Percentiles rank a stretch among this genome's conserved stretches.
Evolutionary conservation across 2,113 vertebrate species (phyloP).

Genomic region (Otis tarda): DNA sequence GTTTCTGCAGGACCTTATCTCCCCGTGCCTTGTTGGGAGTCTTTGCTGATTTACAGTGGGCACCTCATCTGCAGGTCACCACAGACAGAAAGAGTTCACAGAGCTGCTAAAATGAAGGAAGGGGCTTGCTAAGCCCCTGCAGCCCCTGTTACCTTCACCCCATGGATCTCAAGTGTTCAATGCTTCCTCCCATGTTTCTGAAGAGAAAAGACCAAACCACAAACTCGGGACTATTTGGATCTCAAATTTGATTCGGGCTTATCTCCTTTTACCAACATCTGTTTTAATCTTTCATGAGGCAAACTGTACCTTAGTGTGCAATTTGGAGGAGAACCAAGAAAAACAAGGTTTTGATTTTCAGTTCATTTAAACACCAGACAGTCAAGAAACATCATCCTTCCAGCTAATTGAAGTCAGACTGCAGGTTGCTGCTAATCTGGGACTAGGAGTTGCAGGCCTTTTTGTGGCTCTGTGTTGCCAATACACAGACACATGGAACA

Average conservation of each 20-base stretch:
- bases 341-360: conserved; percentile 54
- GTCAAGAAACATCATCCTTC: conserved; percentile 35
- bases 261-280: conserved; percentile 34
- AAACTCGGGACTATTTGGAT: neutral
- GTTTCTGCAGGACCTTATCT: neutral
- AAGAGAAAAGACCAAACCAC: neutral
- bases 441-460: neutral
- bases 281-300: conserved; percentile 46
- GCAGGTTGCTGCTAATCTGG: conserved; percentile 39
- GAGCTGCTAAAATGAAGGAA: neutral
- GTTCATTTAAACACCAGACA: conserved; percentile 21
- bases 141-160: neutral
- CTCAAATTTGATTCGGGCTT: conserved; percentile 8
- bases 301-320: neutral
- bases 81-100: neutral
- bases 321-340: conserved; percentile 59
- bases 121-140: neutral
- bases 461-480: neutral
- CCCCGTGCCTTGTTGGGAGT: too few relatives aligned
- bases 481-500: rapidly evolving
- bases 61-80: neutral
- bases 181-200: neutral
- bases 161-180: neutral
- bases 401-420: conserved; percentile 12
- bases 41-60: neutral